Percentiles rank a stretch among this genome's conserved stretches.
phyloP scores from a whole-genome alignment of 2,888 invertebrate genomes.

The Allygus modestus region DNA sequence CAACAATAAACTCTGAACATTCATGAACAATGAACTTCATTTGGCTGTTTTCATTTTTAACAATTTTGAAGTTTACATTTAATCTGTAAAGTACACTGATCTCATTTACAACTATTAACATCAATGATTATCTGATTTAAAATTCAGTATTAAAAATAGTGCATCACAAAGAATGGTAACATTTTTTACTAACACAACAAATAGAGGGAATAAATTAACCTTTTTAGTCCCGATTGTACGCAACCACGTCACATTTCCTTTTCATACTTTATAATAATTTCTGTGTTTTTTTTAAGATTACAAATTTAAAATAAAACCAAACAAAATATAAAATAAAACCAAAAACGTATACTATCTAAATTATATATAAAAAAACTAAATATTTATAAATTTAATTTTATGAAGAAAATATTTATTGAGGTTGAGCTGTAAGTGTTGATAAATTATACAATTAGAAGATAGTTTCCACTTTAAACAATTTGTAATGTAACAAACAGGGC shows the following conservation, averaged over 20 bases:
- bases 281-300: not conserved
- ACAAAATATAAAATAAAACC: too few species aligned
- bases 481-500: too few species aligned
- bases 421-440: not conserved
- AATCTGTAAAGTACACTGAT: not conserved
- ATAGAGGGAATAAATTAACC: not conserved
- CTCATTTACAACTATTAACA: not conserved
- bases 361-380: too few species aligned
- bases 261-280: not conserved
- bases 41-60: not conserved
- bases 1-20: not conserved
- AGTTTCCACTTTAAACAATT: too few species aligned
- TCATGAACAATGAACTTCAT: not conserved
- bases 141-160: too few species aligned
- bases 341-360: too few species aligned
- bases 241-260: not conserved
- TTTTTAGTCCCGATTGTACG: not conserved
- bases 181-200: not conserved
- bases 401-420: too few species aligned
- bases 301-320: not conserved
- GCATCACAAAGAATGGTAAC: not conserved
- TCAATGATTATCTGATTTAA: not conserved
- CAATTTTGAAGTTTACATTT: not conserved
- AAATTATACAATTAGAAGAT: not conserved
- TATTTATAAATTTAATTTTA: too few species aligned